These are phyloP conservation scores for Chrysaora quinquecirrha DNA, from an alignment of 30 jellyfish, hydroid and myxozoan species.

Conservation along the genomic window DNA sequence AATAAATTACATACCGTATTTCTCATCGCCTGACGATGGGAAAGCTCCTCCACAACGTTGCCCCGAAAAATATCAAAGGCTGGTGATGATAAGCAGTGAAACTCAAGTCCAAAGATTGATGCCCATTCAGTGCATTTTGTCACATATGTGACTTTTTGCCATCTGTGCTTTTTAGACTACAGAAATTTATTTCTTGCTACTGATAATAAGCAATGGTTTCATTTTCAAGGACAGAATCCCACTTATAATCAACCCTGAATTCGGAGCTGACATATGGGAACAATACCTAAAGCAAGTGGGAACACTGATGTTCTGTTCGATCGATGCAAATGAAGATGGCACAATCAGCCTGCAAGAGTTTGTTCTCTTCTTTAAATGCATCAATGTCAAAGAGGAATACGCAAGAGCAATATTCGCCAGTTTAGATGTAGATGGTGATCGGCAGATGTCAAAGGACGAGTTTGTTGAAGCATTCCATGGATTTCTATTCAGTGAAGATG, in stretches of 20 bases:
- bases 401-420: slow-evolving; percentile 69
- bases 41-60: too few relatives aligned
- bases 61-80: too few relatives aligned
- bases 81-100: too few relatives aligned
- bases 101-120: too few relatives aligned
- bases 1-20: too few relatives aligned
- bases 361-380: slow-evolving; percentile 62
- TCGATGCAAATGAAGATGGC: slow-evolving; percentile 67
- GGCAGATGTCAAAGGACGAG: slow-evolving; percentile 46
- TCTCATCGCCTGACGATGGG: too few relatives aligned
- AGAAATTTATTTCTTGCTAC: too few relatives aligned
- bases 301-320: slow-evolving; percentile 61
- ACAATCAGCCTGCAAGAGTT: slow-evolving; percentile 61
- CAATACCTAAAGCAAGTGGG: slow-evolving; percentile 42
- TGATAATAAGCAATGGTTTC: too few relatives aligned
- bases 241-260: not conserved
- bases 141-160: too few relatives aligned
- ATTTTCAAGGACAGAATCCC: slow-evolving; percentile 30
- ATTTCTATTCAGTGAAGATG: slow-evolving; percentile 48
- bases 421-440: slow-evolving; percentile 47
- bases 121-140: too few relatives aligned
- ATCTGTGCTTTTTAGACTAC: too few relatives aligned
- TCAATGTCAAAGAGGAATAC: slow-evolving; percentile 38
- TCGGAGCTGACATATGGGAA: slow-evolving; percentile 13
- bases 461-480: slow-evolving; percentile 54